These are phyloP conservation scores for Liolophura sinensis DNA, from an alignment of 1,140 invertebrate species.

Conservation along the genomic window DNA sequence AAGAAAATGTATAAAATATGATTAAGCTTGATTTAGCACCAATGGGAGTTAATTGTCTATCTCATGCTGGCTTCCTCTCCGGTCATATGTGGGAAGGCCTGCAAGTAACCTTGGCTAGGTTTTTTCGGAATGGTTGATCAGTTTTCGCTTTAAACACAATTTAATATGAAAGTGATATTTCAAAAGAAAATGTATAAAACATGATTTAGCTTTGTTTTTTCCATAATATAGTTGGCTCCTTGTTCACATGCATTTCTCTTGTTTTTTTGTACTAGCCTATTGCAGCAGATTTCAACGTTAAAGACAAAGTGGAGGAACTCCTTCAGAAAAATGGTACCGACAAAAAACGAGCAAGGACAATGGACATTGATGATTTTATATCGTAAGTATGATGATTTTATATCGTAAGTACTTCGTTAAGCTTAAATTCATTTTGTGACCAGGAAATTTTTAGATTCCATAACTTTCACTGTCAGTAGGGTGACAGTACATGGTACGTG, in stretches of 20 bases:
- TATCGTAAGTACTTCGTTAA: slow-evolving; percentile 72
- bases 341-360: slow-evolving; percentile 83
- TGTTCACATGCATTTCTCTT: slow-evolving; percentile 11
- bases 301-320: slow-evolving; percentile 78
- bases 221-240: slow-evolving; percentile 3
- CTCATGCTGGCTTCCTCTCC: background rate
- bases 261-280: slow-evolving; percentile 68
- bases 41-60: background rate
- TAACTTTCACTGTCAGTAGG: background rate
- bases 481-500: background rate
- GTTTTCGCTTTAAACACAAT: background rate
- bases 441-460: background rate
- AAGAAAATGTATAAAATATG: background rate
- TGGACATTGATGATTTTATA: slow-evolving; percentile 98
- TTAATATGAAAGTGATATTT: background rate
- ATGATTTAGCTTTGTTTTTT: background rate
- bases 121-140: too few species aligned
- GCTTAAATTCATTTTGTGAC: too few species aligned
- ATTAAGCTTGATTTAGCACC: too few species aligned
- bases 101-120: too few species aligned
- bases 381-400: slow-evolving; percentile 86
- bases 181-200: background rate
- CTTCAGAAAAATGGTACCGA: slow-evolving; percentile 69
- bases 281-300: slow-evolving; percentile 82
- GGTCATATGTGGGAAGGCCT: background rate